Conservation (phyloP, 2,113 vertebrate genomes). For the Eudorcas thomsonii region DNA sequence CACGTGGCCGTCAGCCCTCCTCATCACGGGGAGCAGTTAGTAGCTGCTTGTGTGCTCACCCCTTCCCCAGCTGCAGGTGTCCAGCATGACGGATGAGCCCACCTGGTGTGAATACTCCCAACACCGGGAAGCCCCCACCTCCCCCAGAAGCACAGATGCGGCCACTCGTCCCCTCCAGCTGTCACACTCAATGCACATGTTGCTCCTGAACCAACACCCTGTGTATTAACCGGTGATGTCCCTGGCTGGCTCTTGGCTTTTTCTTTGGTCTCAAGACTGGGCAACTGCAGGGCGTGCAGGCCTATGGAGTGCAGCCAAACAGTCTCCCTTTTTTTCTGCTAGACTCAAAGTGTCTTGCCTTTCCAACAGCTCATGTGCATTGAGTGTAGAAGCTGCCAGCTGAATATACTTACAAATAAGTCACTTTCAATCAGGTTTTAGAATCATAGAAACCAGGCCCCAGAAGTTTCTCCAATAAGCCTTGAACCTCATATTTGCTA, state of each 20-base stretch:
- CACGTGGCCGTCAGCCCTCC: not conserved
- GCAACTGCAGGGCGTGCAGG: fast-evolving
- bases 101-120: not conserved
- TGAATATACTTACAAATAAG: not conserved
- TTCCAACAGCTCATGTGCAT: not conserved
- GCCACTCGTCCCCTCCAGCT: not conserved
- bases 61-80: not conserved
- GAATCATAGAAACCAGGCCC: not conserved
- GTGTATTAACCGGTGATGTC: not conserved
- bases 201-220: not conserved
- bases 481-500: not conserved
- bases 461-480: not conserved
- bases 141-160: not conserved
- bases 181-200: not conserved
- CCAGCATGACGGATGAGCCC: not conserved
- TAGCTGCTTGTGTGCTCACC: not conserved
- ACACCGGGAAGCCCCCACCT: not conserved
- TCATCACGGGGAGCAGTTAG: fast-evolving
- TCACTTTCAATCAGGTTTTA: not conserved
- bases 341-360: not conserved
- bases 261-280: not conserved
- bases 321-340: not conserved
- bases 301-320: not conserved
- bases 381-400: not conserved
- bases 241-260: not conserved